Percentiles rank a stretch among this genome's conserved stretches.
Conservation (phyloP, 35 echinoderm and acorn worm genomes). For the Heliocidaris tuberculata region DNA sequence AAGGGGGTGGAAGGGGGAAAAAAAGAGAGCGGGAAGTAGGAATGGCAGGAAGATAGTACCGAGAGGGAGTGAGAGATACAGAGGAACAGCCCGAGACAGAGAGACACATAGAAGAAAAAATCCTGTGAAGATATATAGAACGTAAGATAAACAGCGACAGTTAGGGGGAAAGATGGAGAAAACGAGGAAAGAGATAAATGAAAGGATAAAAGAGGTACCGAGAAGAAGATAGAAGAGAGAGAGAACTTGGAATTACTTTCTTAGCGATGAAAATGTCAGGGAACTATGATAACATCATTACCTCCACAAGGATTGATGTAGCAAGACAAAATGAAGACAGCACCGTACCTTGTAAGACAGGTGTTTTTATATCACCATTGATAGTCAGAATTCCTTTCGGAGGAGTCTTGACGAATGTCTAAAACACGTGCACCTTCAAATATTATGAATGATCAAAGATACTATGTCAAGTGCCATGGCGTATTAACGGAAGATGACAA, state of each 20-base stretch:
- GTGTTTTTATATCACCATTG: background rate
- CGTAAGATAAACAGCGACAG: background rate
- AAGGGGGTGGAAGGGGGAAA: background rate
- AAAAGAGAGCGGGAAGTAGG: background rate
- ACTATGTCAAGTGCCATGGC: background rate
- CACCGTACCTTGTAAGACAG: background rate
- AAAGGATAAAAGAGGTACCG: background rate
- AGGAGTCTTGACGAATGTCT: background rate
- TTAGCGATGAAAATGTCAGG: background rate
- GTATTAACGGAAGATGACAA: background rate
- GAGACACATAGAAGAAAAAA: too few species aligned
- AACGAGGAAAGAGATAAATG: background rate
- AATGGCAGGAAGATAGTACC: too few species aligned
- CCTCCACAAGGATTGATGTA: background rate
- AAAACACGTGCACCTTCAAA: background rate
- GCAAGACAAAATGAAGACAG: background rate
- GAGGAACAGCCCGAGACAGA: background rate
- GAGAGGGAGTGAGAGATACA: background rate
- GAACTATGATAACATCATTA: background rate
- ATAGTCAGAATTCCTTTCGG: background rate
- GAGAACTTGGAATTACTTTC: background rate
- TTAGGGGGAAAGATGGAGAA: background rate
- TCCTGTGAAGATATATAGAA: too few species aligned
- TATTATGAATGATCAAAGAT: slow-evolving; percentile 7
- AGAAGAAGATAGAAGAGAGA: background rate